Evolutionary conservation across 2,797 vertebrate genomes (phyloP).

Genomic region (Garrulus glandarius): DNA sequence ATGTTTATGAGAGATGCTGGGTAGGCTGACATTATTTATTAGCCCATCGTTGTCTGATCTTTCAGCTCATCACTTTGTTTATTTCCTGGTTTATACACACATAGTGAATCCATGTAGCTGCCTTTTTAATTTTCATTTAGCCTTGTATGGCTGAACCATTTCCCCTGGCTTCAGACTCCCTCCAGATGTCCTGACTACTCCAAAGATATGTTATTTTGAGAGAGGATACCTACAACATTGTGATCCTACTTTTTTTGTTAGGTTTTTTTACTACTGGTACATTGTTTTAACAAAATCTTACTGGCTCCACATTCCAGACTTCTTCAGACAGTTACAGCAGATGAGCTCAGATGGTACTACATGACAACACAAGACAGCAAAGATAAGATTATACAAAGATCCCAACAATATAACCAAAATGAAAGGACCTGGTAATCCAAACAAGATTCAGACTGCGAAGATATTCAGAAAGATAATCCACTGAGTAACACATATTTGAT

Average conservation of each 20-base stretch:
- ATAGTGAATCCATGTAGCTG: neutral
- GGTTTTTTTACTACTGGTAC: neutral
- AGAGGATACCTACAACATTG: neutral
- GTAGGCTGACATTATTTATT: neutral
- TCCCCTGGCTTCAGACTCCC: neutral
- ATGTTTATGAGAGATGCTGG: neutral
- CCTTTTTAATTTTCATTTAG: neutral
- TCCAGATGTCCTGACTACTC: conserved; percentile 8
- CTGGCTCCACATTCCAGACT: neutral
- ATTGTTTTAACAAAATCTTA: neutral
- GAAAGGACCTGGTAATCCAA: conserved; percentile 13
- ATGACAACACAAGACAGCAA: neutral
- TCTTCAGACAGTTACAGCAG: neutral
- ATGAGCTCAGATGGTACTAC: neutral
- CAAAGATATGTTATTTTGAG: neutral
- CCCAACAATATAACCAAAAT: neutral
- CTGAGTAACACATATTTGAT: conserved; percentile 29
- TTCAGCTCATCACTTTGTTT: neutral
- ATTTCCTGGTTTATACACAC: conserved; percentile 20
- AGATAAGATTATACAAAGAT: neutral
- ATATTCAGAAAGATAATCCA: conserved; percentile 30
- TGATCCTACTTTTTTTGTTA: neutral
- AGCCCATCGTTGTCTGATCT: neutral
- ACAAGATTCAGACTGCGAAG: conserved; percentile 24
- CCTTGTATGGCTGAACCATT: neutral